These are phyloP conservation scores for Lophius piscatorius DNA, from an alignment of 2,113 vertebrate species.

Conservation along the genomic window DNA sequence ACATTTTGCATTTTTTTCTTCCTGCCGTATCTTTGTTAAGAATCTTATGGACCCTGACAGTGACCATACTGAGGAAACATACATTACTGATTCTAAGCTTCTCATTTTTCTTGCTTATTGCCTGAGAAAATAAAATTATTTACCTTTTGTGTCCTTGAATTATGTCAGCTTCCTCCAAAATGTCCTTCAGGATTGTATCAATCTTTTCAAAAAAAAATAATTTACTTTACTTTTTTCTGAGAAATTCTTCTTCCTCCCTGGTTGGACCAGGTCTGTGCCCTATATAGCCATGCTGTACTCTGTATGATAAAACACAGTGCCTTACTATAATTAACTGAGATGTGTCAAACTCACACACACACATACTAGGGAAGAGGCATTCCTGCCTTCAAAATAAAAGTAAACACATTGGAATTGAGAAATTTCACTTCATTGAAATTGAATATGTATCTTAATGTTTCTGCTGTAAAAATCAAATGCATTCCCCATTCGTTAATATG, in stretches of 20 bases:
- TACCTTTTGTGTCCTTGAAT: constrained; percentile 15
- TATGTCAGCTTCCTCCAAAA: neutral
- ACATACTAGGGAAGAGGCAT: neutral
- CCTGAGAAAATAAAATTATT: neutral
- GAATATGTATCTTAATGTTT: no score
- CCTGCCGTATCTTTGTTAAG: neutral
- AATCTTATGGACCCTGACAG: neutral
- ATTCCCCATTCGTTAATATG: neutral
- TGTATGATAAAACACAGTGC: neutral
- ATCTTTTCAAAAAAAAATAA: neutral
- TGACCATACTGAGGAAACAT: neutral
- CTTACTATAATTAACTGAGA: neutral
- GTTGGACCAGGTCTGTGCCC: neutral
- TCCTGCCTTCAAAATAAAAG: constrained; percentile 51
- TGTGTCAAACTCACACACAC: neutral
- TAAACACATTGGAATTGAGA: no score
- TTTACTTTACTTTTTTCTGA: neutral
- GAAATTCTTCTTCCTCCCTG: neutral
- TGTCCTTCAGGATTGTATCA: neutral
- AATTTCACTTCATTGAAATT: no score
- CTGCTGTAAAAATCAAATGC: no score
- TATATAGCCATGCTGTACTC: neutral
- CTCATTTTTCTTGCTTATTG: neutral
- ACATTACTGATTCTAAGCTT: constrained; percentile 18
- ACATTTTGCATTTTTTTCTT: neutral